Percentiles rank a stretch among this genome's conserved stretches.
phyloP scores from a whole-genome alignment of 2,888 invertebrate species.

The Orthosia cruda region DNA sequence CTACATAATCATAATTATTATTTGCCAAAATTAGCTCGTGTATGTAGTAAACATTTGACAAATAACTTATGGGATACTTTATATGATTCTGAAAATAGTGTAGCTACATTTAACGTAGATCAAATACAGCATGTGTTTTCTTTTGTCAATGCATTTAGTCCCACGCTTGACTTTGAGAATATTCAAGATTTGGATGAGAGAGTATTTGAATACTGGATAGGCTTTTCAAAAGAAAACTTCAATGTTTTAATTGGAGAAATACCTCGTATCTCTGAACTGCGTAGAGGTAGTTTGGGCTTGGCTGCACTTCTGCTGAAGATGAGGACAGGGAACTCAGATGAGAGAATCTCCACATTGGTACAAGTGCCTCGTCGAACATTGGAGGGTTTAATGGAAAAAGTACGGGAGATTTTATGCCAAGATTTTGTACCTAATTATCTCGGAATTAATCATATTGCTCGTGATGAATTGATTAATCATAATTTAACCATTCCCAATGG shows the following conservation, averaged over 20 bases:
- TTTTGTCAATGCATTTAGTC: constrained; percentile 4
- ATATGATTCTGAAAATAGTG: background rate
- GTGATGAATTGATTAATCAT: background rate
- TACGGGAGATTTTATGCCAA: constrained; percentile 1
- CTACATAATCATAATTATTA: constrained; percentile 16
- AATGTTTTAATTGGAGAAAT: no score
- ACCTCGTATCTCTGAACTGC: no score
- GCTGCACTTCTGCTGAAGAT: no score
- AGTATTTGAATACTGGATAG: background rate
- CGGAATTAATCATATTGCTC: background rate
- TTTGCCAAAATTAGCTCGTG: no score
- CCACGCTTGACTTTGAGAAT: background rate
- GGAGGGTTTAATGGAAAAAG: background rate
- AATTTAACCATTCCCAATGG: constrained; percentile 1
- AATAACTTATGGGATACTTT: constrained; percentile 13
- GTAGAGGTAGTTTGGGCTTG: no score
- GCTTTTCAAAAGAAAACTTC: no score
- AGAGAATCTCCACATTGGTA: no score
- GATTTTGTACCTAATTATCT: background rate
- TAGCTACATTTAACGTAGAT: background rate
- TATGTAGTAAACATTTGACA: constrained; percentile 11
- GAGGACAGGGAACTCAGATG: no score
- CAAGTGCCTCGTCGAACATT: no score
- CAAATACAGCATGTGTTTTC: constrained; percentile 12
- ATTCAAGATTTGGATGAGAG: constrained; percentile 5